Base-by-base conservation (phyloP, 2,797 vertebrate genomes). In the Rhyacichthys aspro region DNA sequence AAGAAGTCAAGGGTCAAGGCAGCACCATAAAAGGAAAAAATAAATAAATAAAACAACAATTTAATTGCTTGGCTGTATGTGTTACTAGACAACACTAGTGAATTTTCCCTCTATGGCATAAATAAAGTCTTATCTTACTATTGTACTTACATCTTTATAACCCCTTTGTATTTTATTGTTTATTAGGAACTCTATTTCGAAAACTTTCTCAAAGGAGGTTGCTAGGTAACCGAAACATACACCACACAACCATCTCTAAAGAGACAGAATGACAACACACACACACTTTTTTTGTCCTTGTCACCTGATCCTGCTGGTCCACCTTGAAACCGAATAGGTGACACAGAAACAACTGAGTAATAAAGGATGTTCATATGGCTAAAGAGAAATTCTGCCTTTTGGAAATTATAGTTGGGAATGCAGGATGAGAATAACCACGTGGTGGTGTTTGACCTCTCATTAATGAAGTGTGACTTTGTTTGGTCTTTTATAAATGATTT, bases 181-280 rank as follows among this genome's bases (percentile, higher is more conserved):
- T n/a, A n/a, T n/a, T n/a, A 34, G 11, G 46, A 39, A 42, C 46
- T 70, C 70, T 70, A 28, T 67, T 65, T 74, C 75, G 79, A 33
- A 64, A 79, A 73, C 77, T 81, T 84, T 88, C 80, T 80, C 61
- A 67, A 70, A 81, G 59, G 56, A 70, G 41, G 87, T 90, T 88
- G 82, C 89, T 80, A 78, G 83, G 89, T 83, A 77, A 87, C 84
- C 52, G 85, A 85, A 84, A 88, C 17, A 55, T 55, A 86, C 72
- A 81, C 86, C 79, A 5, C 9, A 47, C n/a, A n/a, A n/a, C n/a
- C n/a, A 37, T 8, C 46, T 73, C 71, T 36, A 18, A 56, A 49
- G 55, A 38, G 48, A 74, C 10, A 59, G 50, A 66, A 38, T 44
- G 43, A 36, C 17, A 6, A 59, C 67, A 46, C 46, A 55, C 32